These are phyloP conservation scores for Leptinotarsa tumamoca DNA, from an alignment of 2,888 invertebrate genomes.

Conservation along the genomic window DNA sequence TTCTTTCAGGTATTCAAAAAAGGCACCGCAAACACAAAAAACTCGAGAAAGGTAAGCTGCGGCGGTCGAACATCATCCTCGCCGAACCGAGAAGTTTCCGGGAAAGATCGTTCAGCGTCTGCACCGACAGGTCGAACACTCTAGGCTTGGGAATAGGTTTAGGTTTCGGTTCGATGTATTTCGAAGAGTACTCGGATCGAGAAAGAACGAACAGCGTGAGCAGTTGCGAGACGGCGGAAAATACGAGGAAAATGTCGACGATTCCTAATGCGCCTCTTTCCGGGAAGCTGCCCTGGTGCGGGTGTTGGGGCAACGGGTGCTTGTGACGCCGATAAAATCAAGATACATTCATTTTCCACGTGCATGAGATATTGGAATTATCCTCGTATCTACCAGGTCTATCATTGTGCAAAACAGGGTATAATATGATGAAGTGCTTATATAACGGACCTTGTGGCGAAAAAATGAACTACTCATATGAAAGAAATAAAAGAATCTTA, in stretches of 20 bases:
- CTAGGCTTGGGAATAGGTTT: slow-evolving; percentile 56
- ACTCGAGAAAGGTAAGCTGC: slow-evolving; percentile 47
- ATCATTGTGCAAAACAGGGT: too few relatives aligned
- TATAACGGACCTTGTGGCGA: too few relatives aligned
- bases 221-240: slow-evolving; percentile 72
- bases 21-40: slow-evolving; percentile 64
- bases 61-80: slow-evolving; percentile 52
- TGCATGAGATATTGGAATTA: too few relatives aligned
- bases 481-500: too few relatives aligned
- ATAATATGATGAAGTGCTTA: too few relatives aligned
- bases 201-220: slow-evolving; percentile 77
- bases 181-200: slow-evolving; percentile 66
- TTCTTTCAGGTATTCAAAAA: slow-evolving; percentile 48
- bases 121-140: slow-evolving; percentile 63
- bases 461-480: too few relatives aligned
- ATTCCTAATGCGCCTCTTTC: slow-evolving; percentile 71
- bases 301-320: slow-evolving; percentile 88
- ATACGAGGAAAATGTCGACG: slow-evolving; percentile 72
- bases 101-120: slow-evolving; percentile 64
- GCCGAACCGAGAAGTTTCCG: slow-evolving; percentile 58
- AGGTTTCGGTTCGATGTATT: slow-evolving; percentile 55
- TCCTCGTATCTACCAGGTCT: too few relatives aligned
- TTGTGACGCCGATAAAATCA: slow-evolving; percentile 42
- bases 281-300: slow-evolving; percentile 85
- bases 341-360: not conserved